These are phyloP conservation scores for Mallotus villosus DNA, from an alignment of 2,797 vertebrate species.

Conservation along the genomic window DNA sequence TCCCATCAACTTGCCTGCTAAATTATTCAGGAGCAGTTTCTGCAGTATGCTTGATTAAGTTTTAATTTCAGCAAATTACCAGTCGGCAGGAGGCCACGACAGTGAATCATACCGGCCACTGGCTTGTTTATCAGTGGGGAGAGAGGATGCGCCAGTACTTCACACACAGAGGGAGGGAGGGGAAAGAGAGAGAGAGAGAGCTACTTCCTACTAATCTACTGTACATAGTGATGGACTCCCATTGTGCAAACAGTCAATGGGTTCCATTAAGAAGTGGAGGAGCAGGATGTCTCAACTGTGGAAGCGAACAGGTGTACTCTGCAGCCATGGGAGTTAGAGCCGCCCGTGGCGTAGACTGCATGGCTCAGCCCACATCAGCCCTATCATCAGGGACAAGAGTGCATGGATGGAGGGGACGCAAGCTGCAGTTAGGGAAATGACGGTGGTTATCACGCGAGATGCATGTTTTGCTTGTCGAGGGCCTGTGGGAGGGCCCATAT, in stretches of 20 bases:
- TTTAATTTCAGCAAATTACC: constrained; percentile 93
- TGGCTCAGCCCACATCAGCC: constrained; percentile 43
- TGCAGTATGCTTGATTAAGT: constrained; percentile 87
- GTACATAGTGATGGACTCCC: constrained; percentile 64
- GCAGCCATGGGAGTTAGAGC: not conserved
- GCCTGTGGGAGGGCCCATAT: constrained; percentile 17
- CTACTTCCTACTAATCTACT: constrained; percentile 73
- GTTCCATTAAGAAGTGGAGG: constrained; percentile 65
- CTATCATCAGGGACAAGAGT: constrained; percentile 54
- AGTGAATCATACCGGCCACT: constrained; percentile 75
- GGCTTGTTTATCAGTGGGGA: constrained; percentile 79
- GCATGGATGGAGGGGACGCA: constrained; percentile 35
- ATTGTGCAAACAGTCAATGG: constrained; percentile 68
- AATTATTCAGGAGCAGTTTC: constrained; percentile 86
- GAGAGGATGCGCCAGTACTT: constrained; percentile 54
- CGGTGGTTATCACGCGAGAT: constrained; percentile 51
- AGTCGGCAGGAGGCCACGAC: constrained; percentile 72
- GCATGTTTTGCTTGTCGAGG: constrained; percentile 45
- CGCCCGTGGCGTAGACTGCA: constrained; percentile 32
- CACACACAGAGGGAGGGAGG: constrained; percentile 16
- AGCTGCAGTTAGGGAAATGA: constrained; percentile 68
- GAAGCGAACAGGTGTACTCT: not conserved
- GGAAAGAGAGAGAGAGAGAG: not conserved
- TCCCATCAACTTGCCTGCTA: constrained; percentile 63
- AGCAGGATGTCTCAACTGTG: constrained; percentile 40